Base-by-base conservation (phyloP, 1,140 invertebrate species). In the Euura lappo region DNA sequence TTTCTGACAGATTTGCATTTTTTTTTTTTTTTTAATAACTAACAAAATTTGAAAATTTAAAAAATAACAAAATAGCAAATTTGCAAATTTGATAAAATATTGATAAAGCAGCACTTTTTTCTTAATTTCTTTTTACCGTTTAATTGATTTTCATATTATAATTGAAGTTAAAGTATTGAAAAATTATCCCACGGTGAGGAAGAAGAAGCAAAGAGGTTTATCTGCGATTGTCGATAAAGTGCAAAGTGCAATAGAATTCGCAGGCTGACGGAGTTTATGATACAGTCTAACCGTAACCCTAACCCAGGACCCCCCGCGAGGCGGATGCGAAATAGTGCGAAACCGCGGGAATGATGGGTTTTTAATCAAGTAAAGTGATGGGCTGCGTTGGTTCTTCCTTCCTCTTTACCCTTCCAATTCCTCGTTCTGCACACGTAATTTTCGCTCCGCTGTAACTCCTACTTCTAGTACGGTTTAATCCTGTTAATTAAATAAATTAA, bases 401-500 rank as follows among this genome's bases (percentile, higher is more conserved):
- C 3, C 51, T n/a, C 8, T 60, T 60, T 60, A 4, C 51, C 8
- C 13, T 60, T 60, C 13, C 51, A 5, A 60, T 60, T 60, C 13
- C 13, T n/a, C 3, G 8, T 11, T 60, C 51, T 6, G 8, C 6
- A 8, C 2, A 8, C 51, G 51, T 2, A 8, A n/a, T n/a, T 8
- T 60, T 5, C 3, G 10, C 51, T 6, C 3, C 51, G 13, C 51
- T 51, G 11, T 51, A 51, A 1, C 1, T 51, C 6, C 47, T 7
- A 7, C 51, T 11, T 6, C 10, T 60, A 6, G 13, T 60, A 60
- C 6, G 5, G 13, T 60, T n/a, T 60, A 60, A 60, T 60, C 51
- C 51, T 60, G 51, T 60, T 60, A 60, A 60, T 60, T 60, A n/a
- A 60, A 60, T 60, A 60, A 60, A 60, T 60, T 60, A 60, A 3